phyloP scores from a whole-genome alignment of 2,888 invertebrate species.

The Ornithoptera priamus region DNA sequence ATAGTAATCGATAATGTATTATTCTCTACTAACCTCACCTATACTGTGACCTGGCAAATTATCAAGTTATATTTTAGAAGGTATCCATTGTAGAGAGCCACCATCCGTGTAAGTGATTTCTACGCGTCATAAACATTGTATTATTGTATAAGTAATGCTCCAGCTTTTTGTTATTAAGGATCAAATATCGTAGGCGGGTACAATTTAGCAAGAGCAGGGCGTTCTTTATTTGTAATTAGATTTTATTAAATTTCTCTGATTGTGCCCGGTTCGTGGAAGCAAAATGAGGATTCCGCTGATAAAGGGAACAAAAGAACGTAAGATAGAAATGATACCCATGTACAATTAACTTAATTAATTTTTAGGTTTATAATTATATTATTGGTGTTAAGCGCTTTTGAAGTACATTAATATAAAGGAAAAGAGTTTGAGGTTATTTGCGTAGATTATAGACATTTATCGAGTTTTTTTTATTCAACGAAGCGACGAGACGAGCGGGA shows the following conservation, averaged over 20 bases:
- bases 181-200: constrained; percentile 10
- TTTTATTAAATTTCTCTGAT: constrained; percentile 25
- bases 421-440: too few relatives aligned
- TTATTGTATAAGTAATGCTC: background rate
- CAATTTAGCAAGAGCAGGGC: constrained; percentile 15
- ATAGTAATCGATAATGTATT: too few relatives aligned
- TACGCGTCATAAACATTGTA: background rate
- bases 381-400: background rate
- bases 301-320: constrained; percentile 11
- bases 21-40: too few relatives aligned
- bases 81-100: background rate
- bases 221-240: constrained; percentile 18
- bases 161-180: constrained; percentile 2
- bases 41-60: too few relatives aligned
- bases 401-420: background rate
- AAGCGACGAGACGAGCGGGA: too few relatives aligned
- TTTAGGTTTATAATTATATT: background rate
- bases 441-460: too few relatives aligned
- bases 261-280: constrained; percentile 17
- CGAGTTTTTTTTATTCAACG: too few relatives aligned
- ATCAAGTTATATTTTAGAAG: background rate
- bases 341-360: constrained; percentile 18
- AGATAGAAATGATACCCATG: constrained; percentile 10
- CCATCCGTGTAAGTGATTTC: background rate
- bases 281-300: constrained; percentile 22